phyloP scores from a whole-genome alignment of 2,888 invertebrate genomes.

The Drosophila recens region DNA sequence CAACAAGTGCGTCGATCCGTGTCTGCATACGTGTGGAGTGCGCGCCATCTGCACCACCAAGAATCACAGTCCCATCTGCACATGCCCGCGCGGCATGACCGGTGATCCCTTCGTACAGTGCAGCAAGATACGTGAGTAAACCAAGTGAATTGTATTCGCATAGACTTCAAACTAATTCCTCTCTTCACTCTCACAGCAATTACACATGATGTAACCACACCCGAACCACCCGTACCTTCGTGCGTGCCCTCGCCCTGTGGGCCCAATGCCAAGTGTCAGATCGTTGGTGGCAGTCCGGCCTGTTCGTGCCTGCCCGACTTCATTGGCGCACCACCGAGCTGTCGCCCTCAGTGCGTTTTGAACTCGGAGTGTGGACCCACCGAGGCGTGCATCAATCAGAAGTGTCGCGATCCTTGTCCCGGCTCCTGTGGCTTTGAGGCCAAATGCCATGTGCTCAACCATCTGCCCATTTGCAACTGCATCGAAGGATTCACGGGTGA shows the following conservation, averaged over 20 bases:
- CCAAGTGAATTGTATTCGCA: neutral
- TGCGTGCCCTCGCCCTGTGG: constrained; percentile 94
- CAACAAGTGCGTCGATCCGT: constrained; percentile 94
- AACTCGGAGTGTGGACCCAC: constrained; percentile 92
- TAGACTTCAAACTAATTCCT: too few relatives aligned
- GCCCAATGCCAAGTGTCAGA: constrained; percentile 92
- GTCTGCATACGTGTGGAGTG: constrained; percentile 94
- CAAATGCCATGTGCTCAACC: constrained; percentile 90
- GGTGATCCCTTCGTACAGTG: constrained; percentile 95
- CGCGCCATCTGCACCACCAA: constrained; percentile 93
- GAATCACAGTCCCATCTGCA: constrained; percentile 95
- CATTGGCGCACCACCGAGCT: constrained; percentile 92
- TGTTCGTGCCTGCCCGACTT: constrained; percentile 93
- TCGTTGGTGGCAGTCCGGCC: constrained; percentile 90
- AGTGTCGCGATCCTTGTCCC: constrained; percentile 93
- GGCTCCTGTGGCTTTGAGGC: constrained; percentile 93
- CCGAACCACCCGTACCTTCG: constrained; percentile 88
- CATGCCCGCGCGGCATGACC: constrained; percentile 92
- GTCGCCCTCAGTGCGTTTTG: constrained; percentile 92
- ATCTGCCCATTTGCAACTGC: constrained; percentile 92
- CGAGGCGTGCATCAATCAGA: constrained; percentile 91
- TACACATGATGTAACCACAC: constrained; percentile 68
- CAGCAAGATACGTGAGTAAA: constrained; percentile 88
- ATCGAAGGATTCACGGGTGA: constrained; percentile 88
- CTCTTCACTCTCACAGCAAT: constrained; percentile 45